A percentile compares a stretch with the other conserved stretches of the same genome.
These are phyloP conservation scores for Drosophila koepferae DNA, from an alignment of 2,888 invertebrate genomes.

Conservation along the genomic window DNA sequence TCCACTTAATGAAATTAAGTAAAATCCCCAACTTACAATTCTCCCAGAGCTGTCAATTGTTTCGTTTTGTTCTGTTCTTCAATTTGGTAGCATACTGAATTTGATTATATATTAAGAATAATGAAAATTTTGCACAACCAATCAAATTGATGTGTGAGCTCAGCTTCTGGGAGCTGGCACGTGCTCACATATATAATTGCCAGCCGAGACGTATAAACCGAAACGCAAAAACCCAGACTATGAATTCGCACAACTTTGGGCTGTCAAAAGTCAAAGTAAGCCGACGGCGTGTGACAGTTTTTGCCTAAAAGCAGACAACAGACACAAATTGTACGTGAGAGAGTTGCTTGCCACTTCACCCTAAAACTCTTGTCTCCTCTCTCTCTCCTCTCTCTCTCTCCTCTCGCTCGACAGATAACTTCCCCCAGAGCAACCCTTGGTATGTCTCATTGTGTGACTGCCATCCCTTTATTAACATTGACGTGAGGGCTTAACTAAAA, in stretches of 20 bases:
- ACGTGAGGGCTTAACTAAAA: conserved; percentile 57
- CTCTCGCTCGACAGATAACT: neutral
- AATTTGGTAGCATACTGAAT: conserved; percentile 38
- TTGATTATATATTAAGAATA: conserved; percentile 51
- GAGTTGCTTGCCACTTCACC: conserved; percentile 10
- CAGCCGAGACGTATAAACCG: conserved; percentile 17
- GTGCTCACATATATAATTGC: conserved; percentile 58
- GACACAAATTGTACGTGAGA: conserved; percentile 49
- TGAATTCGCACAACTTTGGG: conserved; percentile 67
- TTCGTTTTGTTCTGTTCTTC: conserved; percentile 6
- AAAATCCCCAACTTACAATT: neutral
- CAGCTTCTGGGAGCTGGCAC: conserved; percentile 50
- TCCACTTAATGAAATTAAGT: conserved; percentile 23
- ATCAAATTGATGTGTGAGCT: conserved; percentile 49
- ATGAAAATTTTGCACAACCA: conserved; percentile 53
- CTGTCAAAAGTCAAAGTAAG: conserved; percentile 77
- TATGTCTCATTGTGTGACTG: conserved; percentile 12
- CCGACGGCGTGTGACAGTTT: conserved; percentile 69
- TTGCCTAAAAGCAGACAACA: conserved; percentile 49
- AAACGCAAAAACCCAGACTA: conserved; percentile 32
- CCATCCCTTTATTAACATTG: conserved; percentile 69
- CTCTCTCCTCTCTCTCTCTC: neutral
- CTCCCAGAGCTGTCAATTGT: conserved; percentile 20
- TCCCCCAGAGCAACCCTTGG: conserved; percentile 38
- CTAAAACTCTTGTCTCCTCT: neutral